A percentile compares a stretch with the other conserved stretches of the same genome.
These are phyloP conservation scores for Drosophila sucinea DNA, from an alignment of 1,140 invertebrate genomes.

Conservation along the genomic window DNA sequence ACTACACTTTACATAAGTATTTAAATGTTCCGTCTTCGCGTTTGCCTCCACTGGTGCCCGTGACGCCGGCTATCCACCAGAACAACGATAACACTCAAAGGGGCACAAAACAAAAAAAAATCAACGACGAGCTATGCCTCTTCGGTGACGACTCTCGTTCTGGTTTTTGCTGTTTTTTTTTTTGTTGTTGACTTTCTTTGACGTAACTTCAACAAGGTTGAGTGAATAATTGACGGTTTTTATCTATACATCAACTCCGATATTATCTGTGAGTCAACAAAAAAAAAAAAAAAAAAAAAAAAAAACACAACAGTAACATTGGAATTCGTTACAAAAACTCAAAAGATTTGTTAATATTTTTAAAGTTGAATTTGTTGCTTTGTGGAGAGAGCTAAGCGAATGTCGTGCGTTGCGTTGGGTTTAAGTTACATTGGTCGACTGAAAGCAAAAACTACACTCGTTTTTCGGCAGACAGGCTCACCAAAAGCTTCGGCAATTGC, in stretches of 20 bases:
- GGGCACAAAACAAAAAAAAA: background rate
- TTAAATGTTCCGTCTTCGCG: constrained; percentile 22
- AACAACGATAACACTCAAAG: constrained; percentile 3
- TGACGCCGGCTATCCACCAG: background rate
- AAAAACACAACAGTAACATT: background rate
- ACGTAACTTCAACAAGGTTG: constrained; percentile 64
- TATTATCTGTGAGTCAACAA: background rate
- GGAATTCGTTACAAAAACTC: constrained; percentile 18
- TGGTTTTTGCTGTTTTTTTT: constrained; percentile 32
- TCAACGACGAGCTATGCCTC: background rate
- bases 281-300: background rate
- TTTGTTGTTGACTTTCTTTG: constrained; percentile 60
- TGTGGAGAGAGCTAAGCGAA: constrained; percentile 8
- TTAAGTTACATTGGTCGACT: constrained; percentile 71
- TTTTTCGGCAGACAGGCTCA: constrained; percentile 10
- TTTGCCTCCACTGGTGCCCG: constrained; percentile 1
- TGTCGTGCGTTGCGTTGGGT: constrained; percentile 54
- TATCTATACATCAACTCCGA: background rate
- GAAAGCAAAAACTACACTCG: constrained; percentile 34
- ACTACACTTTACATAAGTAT: constrained; percentile 79
- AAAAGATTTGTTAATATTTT: constrained; percentile 16
- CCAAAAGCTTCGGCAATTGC: constrained; percentile 18
- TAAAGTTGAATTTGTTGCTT: constrained; percentile 17
- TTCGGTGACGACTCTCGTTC: background rate
- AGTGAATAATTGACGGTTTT: constrained; percentile 23